phyloP scores from a whole-genome alignment of 1,140 invertebrate genomes.

The Drosophila trapezifrons region DNA sequence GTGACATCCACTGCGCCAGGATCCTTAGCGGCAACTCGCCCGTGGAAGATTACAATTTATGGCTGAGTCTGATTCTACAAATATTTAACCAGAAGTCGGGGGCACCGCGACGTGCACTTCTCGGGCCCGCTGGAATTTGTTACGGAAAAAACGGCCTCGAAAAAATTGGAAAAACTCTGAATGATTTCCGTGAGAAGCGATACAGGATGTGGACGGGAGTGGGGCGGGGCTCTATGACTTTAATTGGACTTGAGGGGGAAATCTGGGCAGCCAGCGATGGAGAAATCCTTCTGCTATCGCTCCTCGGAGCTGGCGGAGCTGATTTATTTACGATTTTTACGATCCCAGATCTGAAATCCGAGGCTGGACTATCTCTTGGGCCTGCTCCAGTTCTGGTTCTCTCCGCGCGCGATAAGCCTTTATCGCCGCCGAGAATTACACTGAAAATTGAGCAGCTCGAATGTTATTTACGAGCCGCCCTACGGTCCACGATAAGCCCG shows the following conservation, averaged over 20 bases:
- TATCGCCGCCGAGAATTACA: slow-evolving; percentile 14
- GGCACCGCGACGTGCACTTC: slow-evolving; percentile 58
- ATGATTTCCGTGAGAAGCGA: slow-evolving; percentile 69
- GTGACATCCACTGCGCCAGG: slow-evolving; percentile 62
- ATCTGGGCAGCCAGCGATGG: neutral
- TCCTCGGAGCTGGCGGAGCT: slow-evolving; percentile 1
- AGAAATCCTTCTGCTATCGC: slow-evolving; percentile 46
- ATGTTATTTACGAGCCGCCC: slow-evolving; percentile 51
- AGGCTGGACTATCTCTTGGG: slow-evolving; percentile 50
- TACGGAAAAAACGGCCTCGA: slow-evolving; percentile 34
- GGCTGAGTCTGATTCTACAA: slow-evolving; percentile 43
- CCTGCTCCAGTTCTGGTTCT: slow-evolving; percentile 22
- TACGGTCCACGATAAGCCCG: slow-evolving; percentile 38
- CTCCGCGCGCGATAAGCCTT: slow-evolving; percentile 46
- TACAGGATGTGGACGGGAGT: slow-evolving; percentile 46
- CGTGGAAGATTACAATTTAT: slow-evolving; percentile 74
- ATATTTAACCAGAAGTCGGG: slow-evolving; percentile 59
- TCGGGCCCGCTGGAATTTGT: slow-evolving; percentile 64
- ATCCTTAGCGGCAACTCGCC: slow-evolving; percentile 49
- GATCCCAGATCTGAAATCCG: slow-evolving; percentile 55
- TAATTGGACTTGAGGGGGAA: slow-evolving; percentile 35
- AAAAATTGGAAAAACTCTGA: slow-evolving; percentile 20
- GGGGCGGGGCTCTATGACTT: slow-evolving; percentile 5
- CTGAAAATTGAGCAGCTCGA: slow-evolving; percentile 44
- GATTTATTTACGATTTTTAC: slow-evolving; percentile 64